Base-by-base conservation (phyloP, 2,797 vertebrate species). In the Muraenolepis orangiensis region DNA sequence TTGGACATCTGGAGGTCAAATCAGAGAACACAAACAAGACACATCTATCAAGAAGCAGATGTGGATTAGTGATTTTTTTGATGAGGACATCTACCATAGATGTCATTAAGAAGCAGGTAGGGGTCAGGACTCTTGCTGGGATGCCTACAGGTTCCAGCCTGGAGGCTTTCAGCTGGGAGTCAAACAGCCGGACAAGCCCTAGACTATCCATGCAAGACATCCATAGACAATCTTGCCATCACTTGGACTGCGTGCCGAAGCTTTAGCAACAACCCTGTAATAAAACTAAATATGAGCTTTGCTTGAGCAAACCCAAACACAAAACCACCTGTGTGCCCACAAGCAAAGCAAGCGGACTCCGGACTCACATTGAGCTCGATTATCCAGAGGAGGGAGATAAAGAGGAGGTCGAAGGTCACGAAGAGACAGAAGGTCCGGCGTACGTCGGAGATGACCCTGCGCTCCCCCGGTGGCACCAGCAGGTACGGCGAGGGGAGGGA, bases 361-460 rank as follows among this genome's bases (percentile, higher is more conserved):
- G 66, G 0, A 88, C 96, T 95, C 84, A 99, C 97, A 0, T 99
- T 99, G 46, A 99, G 86, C 83, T 99, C 97, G 0, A 98, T 98
- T 71, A 99, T 98, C 98, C 98, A 99, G 69, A 99, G 83, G 12
- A 99, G 93, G 0, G 95, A 94, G 81, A 99, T 92, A 89, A 99
- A 99, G 83, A 99, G 97, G 79, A 99, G 93, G 81, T 99, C 98
- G 4, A 99, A 99, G 7, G 98, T 99, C 84, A 98, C 98, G 0
- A 99, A 99, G 78, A 99, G 96, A 80, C 96, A 98, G 93, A 99
- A 99, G 67, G 98, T 99, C 13, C 98, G 94, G 1, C 97, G 96
- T 14, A 99, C 98, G 0, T 98, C 97, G 0, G 98, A 99, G 89
- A 99, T 95, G 88, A 85, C 85, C 73, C 78, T 94, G 57, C 94